These are phyloP conservation scores for Temnothorax longispinosus DNA, from an alignment of 1,140 invertebrate genomes.

Conservation along the genomic window DNA sequence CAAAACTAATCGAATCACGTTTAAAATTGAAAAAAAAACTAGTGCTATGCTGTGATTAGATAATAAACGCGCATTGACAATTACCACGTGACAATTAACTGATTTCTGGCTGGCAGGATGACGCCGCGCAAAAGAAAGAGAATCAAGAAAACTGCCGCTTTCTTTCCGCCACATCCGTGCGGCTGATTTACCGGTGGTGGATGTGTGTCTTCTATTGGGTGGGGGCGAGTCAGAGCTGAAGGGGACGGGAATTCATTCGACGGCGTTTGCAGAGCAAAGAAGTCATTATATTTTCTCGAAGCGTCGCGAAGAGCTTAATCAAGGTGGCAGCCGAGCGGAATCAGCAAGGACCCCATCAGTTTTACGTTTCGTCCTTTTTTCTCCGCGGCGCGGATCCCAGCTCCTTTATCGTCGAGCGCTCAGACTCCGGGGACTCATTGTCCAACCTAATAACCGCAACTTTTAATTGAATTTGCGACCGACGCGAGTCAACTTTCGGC, in stretches of 20 bases:
- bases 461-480: conserved; percentile 86
- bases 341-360: conserved; percentile 85
- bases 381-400: conserved; percentile 49
- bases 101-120: conserved; percentile 43
- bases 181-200: conserved; percentile 44
- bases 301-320: conserved; percentile 85
- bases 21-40: background rate
- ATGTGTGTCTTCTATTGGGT: conserved; percentile 36
- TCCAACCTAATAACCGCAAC: conserved; percentile 85
- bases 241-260: conserved; percentile 70
- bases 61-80: background rate
- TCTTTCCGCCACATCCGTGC: conserved; percentile 35
- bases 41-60: background rate
- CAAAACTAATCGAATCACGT: background rate
- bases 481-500: conserved; percentile 83
- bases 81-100: conserved; percentile 14
- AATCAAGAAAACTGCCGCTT: conserved; percentile 37
- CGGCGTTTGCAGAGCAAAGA: conserved; percentile 82
- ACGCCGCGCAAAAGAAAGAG: conserved; percentile 13
- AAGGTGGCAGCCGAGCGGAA: conserved; percentile 85
- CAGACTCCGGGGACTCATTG: conserved; percentile 83
- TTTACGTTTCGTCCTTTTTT: conserved; percentile 77
- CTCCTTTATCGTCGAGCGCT: conserved; percentile 63
- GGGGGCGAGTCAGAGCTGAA: conserved; percentile 6
- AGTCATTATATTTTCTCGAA: conserved; percentile 85